Percentiles rank a stretch among this genome's conserved stretches.
phyloP scores from a whole-genome alignment of 2,888 invertebrate genomes.

The Neoscelio sp. region DNA sequence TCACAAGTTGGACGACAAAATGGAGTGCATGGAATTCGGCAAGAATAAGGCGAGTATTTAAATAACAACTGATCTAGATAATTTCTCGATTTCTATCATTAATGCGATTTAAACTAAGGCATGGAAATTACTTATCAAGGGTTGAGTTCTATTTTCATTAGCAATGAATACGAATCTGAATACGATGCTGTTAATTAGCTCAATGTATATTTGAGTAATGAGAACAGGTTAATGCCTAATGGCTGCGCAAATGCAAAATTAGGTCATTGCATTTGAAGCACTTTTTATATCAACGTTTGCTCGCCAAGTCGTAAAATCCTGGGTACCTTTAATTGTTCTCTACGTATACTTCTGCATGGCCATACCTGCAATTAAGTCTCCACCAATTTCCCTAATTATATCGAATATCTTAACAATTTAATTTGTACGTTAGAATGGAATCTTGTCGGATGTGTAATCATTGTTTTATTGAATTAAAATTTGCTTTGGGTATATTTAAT shows the following conservation, averaged over 20 bases:
- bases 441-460: no score
- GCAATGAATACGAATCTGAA: slow-evolving; percentile 69
- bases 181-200: slow-evolving; percentile 78
- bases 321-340: slow-evolving; percentile 31
- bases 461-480: not conserved
- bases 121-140: slow-evolving; percentile 58
- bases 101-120: slow-evolving; percentile 39
- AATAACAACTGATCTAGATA: slow-evolving; percentile 3
- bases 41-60: slow-evolving; percentile 85
- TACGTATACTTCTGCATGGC: slow-evolving; percentile 1
- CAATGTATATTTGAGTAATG: slow-evolving; percentile 78
- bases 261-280: slow-evolving; percentile 70
- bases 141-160: slow-evolving; percentile 71
- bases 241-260: slow-evolving; percentile 73
- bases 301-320: slow-evolving; percentile 25
- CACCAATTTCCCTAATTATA: slow-evolving; percentile 12
- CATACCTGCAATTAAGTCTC: slow-evolving; percentile 23
- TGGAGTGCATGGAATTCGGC: slow-evolving; percentile 92
- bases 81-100: slow-evolving; percentile 39
- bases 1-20: slow-evolving; percentile 92
- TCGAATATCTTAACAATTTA: slow-evolving; percentile 3
- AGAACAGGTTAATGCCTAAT: slow-evolving; percentile 74
- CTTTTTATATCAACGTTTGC: slow-evolving; percentile 60
- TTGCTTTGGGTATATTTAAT: no score
- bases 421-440: slow-evolving; percentile 3